Percentiles rank a stretch among this genome's conserved stretches.
Evolutionary conservation across 2,797 vertebrate genomes (phyloP).

Genomic region (Arctocebus calabarensis): DNA sequence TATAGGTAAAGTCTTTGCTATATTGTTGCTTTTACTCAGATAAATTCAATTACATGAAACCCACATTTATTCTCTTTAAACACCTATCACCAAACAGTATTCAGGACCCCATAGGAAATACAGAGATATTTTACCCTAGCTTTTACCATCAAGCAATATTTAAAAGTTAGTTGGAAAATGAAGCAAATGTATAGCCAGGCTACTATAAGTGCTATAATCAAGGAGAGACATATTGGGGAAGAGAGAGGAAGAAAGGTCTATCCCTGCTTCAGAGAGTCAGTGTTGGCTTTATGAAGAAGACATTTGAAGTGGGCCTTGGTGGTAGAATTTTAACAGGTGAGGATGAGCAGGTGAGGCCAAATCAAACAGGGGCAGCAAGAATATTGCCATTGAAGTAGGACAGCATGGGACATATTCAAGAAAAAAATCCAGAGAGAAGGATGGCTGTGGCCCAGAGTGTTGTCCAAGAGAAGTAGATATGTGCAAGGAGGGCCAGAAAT

Average conservation of each 20-base stretch:
- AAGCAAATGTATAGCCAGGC: not conserved
- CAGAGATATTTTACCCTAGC: not conserved
- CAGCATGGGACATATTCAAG: not conserved
- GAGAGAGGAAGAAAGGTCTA: not conserved
- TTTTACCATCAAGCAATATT: conserved; percentile 1
- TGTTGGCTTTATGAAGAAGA: not conserved
- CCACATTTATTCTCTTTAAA: conserved; percentile 57
- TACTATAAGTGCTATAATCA: not conserved
- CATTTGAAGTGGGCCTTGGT: not conserved
- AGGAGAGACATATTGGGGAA: not conserved
- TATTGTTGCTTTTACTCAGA: conserved; percentile 28
- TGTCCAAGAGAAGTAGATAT: not conserved
- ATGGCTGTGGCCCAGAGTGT: not conserved
- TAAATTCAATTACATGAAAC: not conserved
- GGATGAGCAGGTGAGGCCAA: not conserved
- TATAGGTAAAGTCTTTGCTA: not conserved
- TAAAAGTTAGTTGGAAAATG: not conserved
- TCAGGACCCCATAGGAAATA: not conserved
- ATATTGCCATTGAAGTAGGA: not conserved
- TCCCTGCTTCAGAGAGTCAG: not conserved
- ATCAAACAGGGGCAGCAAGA: not conserved
- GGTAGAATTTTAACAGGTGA: not conserved
- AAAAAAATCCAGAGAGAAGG: not conserved
- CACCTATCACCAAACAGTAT: not conserved
- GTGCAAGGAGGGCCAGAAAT: not conserved